Evolutionary conservation across 1,140 invertebrate species (phyloP).

Genomic region (Caenorhabditis remanei): DNA sequence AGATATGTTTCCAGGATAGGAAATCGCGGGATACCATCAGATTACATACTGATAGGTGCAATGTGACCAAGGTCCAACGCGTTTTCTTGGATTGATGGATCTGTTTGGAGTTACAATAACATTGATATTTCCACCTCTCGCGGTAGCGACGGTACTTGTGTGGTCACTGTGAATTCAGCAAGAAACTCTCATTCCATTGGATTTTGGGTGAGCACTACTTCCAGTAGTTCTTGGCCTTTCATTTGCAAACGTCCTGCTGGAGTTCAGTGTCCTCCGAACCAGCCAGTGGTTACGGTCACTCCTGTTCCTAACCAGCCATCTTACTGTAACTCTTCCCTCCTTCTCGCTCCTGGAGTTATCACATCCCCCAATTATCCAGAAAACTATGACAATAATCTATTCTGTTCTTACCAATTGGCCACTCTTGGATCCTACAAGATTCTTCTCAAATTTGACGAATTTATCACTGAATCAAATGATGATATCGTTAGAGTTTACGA

Average conservation of each 20-base stretch:
- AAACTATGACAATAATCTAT: background rate
- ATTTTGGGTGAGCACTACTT: background rate
- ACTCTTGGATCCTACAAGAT: background rate
- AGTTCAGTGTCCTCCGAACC: background rate
- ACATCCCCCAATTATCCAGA: conserved; percentile 3
- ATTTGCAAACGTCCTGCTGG: background rate
- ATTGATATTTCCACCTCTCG: background rate
- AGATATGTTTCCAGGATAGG: background rate
- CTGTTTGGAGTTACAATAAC: background rate
- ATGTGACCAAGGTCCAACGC: background rate
- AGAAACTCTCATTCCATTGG: background rate
- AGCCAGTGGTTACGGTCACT: background rate
- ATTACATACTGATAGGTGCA: background rate
- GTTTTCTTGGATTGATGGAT: background rate
- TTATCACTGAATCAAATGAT: background rate
- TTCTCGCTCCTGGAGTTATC: background rate
- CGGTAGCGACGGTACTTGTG: background rate
- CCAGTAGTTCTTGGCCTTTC: background rate
- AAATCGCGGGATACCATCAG: background rate
- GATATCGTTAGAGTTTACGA: background rate
- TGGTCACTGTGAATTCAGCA: too few species aligned
- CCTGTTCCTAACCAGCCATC: background rate
- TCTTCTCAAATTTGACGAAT: background rate
- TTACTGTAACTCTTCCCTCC: background rate
- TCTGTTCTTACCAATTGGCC: background rate